Conservation (phyloP, 2,113 vertebrate species). For the Vanacampus margaritifer region DNA sequence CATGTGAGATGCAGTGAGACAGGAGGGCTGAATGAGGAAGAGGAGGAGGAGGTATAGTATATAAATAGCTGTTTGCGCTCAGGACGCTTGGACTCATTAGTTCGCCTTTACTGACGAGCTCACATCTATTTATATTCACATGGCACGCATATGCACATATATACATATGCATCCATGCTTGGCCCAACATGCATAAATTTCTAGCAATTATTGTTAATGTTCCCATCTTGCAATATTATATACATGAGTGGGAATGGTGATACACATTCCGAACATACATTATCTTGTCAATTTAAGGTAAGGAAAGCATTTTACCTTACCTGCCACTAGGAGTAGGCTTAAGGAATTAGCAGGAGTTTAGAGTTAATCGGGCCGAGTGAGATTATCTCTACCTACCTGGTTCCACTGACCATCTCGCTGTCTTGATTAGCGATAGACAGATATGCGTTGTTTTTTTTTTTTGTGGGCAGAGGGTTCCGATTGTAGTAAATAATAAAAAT, state of each 20-base stretch:
- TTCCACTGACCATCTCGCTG: slow-evolving; percentile 37
- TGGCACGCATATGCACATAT: slow-evolving; percentile 38
- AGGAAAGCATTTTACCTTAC: slow-evolving; percentile 61
- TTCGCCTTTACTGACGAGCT: slow-evolving; percentile 51
- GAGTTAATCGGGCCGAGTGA: slow-evolving; percentile 65
- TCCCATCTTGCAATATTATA: background rate
- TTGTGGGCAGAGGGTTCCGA: too few relatives aligned
- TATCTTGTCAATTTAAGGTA: slow-evolving; percentile 23
- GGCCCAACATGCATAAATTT: background rate
- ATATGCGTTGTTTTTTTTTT: too few relatives aligned
- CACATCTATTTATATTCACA: slow-evolving; percentile 53
- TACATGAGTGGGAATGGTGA: slow-evolving; percentile 2
- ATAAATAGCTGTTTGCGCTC: slow-evolving; percentile 61
- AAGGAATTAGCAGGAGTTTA: slow-evolving; percentile 72
- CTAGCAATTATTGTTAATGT: background rate
- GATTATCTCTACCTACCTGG: slow-evolving; percentile 68
- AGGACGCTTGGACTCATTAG: slow-evolving; percentile 61
- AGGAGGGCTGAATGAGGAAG: slow-evolving; percentile 23
- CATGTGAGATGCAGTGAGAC: slow-evolving; percentile 27
- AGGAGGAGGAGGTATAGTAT: slow-evolving; percentile 33
- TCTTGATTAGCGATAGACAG: background rate
- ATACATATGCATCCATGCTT: slow-evolving; percentile 40
- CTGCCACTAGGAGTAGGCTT: slow-evolving; percentile 59
- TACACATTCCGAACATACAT: background rate
- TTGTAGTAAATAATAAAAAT: too few relatives aligned